These are phyloP conservation scores for Crotalus helleri DNA, from an alignment of 2,113 vertebrate species.

Conservation along the genomic window DNA sequence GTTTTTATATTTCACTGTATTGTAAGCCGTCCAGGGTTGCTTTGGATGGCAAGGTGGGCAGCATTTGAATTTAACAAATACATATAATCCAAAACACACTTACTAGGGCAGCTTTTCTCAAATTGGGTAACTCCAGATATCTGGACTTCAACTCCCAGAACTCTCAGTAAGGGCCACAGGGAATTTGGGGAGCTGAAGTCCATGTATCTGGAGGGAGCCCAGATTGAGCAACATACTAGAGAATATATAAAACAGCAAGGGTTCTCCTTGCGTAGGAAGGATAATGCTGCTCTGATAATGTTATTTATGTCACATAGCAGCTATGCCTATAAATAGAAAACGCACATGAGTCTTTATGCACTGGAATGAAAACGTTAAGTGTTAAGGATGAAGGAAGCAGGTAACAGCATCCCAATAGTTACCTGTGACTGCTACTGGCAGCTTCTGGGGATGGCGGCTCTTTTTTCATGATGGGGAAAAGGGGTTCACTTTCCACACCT, in stretches of 20 bases:
- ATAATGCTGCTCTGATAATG: background rate
- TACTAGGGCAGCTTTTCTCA: background rate
- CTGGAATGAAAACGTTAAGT: background rate
- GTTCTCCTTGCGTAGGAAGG: background rate
- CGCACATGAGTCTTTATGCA: background rate
- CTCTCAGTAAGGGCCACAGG: background rate
- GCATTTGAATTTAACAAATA: background rate
- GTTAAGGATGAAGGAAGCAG: background rate
- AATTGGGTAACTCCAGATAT: background rate
- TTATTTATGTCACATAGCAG: background rate
- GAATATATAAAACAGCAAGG: background rate
- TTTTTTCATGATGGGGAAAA: slow-evolving; percentile 90
- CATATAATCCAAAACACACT: background rate
- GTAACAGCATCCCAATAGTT: background rate
- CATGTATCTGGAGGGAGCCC: background rate
- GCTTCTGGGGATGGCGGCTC: slow-evolving; percentile 65
- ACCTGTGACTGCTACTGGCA: slow-evolving; percentile 50
- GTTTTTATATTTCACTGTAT: background rate
- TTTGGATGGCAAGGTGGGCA: background rate
- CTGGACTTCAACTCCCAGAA: background rate
- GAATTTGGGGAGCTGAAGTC: background rate
- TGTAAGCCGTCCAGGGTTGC: background rate
- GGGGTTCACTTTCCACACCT: slow-evolving; percentile 90
- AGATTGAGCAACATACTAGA: background rate
- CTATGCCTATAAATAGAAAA: background rate